A percentile compares a stretch with the other conserved stretches of the same genome.
phyloP scores from a whole-genome alignment of 1,140 invertebrate species.

The Colletes latitarsis region DNA sequence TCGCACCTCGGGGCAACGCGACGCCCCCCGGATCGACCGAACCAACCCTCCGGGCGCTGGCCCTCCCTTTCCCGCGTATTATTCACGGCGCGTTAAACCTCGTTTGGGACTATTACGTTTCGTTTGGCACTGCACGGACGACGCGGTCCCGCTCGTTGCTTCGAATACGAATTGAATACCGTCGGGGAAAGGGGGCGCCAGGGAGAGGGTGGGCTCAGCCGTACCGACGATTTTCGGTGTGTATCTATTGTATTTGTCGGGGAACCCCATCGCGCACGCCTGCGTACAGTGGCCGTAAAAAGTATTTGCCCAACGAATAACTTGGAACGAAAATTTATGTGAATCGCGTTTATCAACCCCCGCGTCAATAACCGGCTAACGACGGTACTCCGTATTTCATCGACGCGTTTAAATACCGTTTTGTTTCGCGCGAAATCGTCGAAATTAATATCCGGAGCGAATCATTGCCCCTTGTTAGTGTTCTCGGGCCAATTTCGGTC shows the following conservation, averaged over 20 bases:
- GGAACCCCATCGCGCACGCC: neutral
- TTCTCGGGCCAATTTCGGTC: too few relatives aligned
- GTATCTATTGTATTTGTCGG: conserved; percentile 30
- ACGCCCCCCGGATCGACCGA: conserved; percentile 12
- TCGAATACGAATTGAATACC: conserved; percentile 59
- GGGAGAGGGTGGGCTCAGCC: neutral
- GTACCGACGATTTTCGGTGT: conserved; percentile 20
- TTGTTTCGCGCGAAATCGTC: too few relatives aligned
- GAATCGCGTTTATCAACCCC: too few relatives aligned
- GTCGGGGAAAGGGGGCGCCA: neutral
- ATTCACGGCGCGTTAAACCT: conserved; percentile 74
- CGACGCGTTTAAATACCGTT: too few relatives aligned
- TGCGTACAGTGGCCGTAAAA: neutral
- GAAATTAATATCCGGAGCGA: too few relatives aligned
- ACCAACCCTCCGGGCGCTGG: conserved; percentile 15
- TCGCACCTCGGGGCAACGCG: conserved; percentile 46
- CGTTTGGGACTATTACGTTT: conserved; percentile 74
- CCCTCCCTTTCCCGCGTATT: conserved; percentile 61
- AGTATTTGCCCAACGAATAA: too few relatives aligned
- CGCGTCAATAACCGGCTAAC: too few relatives aligned
- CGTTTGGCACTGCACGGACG: conserved; percentile 51
- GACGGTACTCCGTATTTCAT: too few relatives aligned
- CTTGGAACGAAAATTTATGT: too few relatives aligned
- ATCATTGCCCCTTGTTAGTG: too few relatives aligned
- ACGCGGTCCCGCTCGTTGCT: conserved; percentile 47